phyloP scores from a whole-genome alignment of 1,140 invertebrate genomes.

The Anagrus nilaparvatae region DNA sequence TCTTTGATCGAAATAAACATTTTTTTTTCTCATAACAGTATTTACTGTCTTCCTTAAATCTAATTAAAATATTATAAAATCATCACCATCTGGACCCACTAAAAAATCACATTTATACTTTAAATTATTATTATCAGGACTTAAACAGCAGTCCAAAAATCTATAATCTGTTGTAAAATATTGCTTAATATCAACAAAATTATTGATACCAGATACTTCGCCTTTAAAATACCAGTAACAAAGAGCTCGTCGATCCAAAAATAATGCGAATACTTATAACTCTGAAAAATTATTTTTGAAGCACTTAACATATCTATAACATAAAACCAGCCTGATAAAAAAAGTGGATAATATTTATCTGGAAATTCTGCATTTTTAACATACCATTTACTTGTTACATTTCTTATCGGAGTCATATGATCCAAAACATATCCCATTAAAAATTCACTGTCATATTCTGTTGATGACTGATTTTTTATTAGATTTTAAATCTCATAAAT shows the following conservation, averaged over 20 bases:
- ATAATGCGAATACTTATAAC: conserved; percentile 38
- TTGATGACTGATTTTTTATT: conserved; percentile 17
- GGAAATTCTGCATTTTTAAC: conserved; percentile 57
- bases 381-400: conserved; percentile 68
- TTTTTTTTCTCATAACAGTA: conserved; percentile 18
- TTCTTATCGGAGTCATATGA: conserved; percentile 53
- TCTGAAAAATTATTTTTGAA: conserved; percentile 41
- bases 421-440: conserved; percentile 61
- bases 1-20: conserved; percentile 6
- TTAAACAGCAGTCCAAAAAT: conserved; percentile 63
- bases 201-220: conserved; percentile 44
- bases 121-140: conserved; percentile 38
- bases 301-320: conserved; percentile 53
- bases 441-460: conserved; percentile 27
- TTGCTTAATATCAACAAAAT: conserved; percentile 48
- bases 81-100: conserved; percentile 61
- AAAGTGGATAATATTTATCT: conserved; percentile 55
- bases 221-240: conserved; percentile 67
- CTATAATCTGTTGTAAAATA: conserved; percentile 61
- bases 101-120: conserved; percentile 54
- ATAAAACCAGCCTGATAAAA: conserved; percentile 78
- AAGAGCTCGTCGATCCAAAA: conserved; percentile 84
- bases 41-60: conserved; percentile 46
- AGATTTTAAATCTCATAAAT: conserved; percentile 48
- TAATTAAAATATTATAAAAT: conserved; percentile 53